Evolutionary conservation across 1,140 invertebrate species (phyloP).

Genomic region (Scaptomyza hsui): DNA sequence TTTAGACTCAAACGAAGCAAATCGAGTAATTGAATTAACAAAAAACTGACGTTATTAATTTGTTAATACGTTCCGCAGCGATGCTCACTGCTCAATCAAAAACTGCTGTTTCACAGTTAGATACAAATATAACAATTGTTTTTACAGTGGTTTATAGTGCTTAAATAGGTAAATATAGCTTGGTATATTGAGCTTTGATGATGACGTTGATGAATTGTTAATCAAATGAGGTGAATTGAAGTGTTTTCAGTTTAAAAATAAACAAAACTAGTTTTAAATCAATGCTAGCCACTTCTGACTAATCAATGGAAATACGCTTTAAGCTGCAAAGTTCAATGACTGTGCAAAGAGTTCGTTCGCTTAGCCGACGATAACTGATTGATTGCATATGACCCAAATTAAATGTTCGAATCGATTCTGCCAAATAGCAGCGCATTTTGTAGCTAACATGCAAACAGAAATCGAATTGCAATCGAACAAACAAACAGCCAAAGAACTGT

Average conservation of each 20-base stretch:
- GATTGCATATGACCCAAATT: slow-evolving; percentile 76
- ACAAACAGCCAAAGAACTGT: slow-evolving; percentile 45
- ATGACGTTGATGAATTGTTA: slow-evolving; percentile 24
- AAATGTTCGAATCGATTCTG: slow-evolving; percentile 61
- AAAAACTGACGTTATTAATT: slow-evolving; percentile 27
- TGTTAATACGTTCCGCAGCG: slow-evolving; percentile 22
- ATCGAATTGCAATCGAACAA: slow-evolving; percentile 79
- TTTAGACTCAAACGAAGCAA: slow-evolving; percentile 38
- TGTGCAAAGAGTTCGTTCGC: slow-evolving; percentile 50
- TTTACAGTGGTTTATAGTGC: neutral
- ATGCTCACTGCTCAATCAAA: slow-evolving; percentile 2
- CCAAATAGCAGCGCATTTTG: slow-evolving; percentile 18
- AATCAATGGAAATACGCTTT: slow-evolving; percentile 58
- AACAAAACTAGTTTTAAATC: slow-evolving; percentile 55
- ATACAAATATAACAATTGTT: slow-evolving; percentile 18
- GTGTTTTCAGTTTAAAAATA: slow-evolving; percentile 25
- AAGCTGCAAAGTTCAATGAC: slow-evolving; percentile 72
- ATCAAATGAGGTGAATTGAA: slow-evolving; percentile 51
- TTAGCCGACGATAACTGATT: slow-evolving; percentile 52
- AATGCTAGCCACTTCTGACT: slow-evolving; percentile 20
- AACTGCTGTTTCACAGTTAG: slow-evolving; percentile 28
- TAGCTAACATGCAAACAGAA: slow-evolving; percentile 64
- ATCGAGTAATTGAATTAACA: slow-evolving; percentile 15
- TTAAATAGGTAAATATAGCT: slow-evolving; percentile 9
- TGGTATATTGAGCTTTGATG: slow-evolving; percentile 6